Conservation (phyloP, 2,797 vertebrate genomes). For the Notoglanidium macrostoma region DNA sequence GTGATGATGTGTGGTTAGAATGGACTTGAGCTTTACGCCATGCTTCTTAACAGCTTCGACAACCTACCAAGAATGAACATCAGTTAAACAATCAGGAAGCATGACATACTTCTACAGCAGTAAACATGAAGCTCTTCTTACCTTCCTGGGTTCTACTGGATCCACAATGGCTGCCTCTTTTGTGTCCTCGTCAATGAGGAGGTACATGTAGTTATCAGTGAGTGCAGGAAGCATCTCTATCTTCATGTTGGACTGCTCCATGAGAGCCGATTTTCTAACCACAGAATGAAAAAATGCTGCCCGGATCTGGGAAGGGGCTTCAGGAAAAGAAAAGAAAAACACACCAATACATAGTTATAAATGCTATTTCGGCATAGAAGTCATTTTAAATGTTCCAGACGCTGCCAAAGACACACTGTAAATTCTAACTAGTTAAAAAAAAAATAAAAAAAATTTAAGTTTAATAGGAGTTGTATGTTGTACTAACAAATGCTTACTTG, state of each 20-base stretch:
- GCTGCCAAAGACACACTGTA: neutral
- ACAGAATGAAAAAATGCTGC: conserved; percentile 67
- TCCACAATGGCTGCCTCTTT: conserved; percentile 92
- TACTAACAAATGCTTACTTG: no score
- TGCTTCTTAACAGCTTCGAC: conserved; percentile 87
- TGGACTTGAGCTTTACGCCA: conserved; percentile 86
- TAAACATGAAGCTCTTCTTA: conserved; percentile 52
- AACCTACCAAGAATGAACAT: conserved; percentile 70
- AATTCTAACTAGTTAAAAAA: no score
- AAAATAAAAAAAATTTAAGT: no score
- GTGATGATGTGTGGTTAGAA: conserved; percentile 97
- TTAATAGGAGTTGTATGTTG: no score
- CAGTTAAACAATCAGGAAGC: neutral
- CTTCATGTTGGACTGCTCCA: conserved; percentile 84
- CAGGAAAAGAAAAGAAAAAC: neutral
- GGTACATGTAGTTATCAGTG: conserved; percentile 98
- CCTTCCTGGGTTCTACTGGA: conserved; percentile 93
- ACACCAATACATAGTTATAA: neutral
- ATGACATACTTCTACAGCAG: neutral
- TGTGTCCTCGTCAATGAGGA: conserved; percentile 88
- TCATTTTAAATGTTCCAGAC: neutral
- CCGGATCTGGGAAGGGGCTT: conserved; percentile 62
- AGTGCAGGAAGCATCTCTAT: conserved; percentile 90
- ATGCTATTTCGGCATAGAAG: neutral
- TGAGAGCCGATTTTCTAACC: conserved; percentile 71